Evolutionary conservation across 2,113 vertebrate genomes (phyloP).

Genomic region (Grus americana): DNA sequence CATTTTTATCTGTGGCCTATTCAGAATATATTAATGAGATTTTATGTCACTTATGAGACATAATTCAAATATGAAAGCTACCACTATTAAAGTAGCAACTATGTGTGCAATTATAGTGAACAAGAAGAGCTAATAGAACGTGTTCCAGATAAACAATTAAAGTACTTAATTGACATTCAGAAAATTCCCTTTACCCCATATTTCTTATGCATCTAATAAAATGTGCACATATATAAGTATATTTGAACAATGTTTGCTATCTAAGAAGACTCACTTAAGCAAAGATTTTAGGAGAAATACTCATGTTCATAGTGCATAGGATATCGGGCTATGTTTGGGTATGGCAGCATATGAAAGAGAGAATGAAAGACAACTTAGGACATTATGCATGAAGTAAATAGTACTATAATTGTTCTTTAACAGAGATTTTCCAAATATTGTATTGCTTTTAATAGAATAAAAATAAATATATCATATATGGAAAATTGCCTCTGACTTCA

Average conservation of each 20-base stretch:
- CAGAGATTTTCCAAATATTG: background rate
- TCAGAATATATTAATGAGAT: background rate
- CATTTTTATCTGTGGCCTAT: background rate
- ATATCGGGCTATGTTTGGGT: background rate
- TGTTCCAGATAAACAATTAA: background rate
- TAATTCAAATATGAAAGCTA: constrained; percentile 9
- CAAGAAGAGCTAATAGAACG: constrained; percentile 5
- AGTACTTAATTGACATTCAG: background rate
- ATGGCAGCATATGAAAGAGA: background rate
- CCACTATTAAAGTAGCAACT: background rate
- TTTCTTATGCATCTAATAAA: background rate
- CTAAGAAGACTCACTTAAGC: background rate
- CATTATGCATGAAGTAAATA: background rate
- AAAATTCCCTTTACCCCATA: background rate
- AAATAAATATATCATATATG: background rate
- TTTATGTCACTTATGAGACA: background rate
- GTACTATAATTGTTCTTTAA: background rate
- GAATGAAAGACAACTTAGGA: background rate
- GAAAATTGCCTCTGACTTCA: background rate
- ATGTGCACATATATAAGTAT: background rate
- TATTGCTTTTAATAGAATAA: background rate
- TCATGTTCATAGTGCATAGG: background rate
- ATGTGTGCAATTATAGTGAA: background rate
- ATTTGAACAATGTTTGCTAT: background rate
- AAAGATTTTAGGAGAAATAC: background rate